Base-by-base conservation (phyloP, 1,140 invertebrate genomes). In the Neelides sp. region DNA sequence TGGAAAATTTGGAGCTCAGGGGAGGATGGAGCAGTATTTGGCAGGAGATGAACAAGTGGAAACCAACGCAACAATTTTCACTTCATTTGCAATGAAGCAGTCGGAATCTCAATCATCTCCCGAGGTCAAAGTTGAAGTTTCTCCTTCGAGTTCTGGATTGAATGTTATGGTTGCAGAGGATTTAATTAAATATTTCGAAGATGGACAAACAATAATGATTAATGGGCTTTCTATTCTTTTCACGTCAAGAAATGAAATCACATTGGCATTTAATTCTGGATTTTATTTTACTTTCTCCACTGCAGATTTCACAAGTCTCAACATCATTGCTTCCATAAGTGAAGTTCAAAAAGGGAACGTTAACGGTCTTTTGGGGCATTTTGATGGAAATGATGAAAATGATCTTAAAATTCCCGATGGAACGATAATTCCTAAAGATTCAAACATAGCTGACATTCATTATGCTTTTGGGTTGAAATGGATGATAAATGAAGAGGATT, bases 11-110 rank as follows among this genome's bases (percentile, higher is more conserved):
- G 30, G 30, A 47, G 23, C 36, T 19, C 45, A 47, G 24, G 45
- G 30, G 13, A 34, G 45, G 30, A 47, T 47, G 45, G 45, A 47
- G 20, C 45, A 47, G 45, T 47, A 47, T 20, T 19, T 47, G 7
- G 15, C 3, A n/a, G 12, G 3, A 19, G 10, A 19, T 8, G 34
- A 8, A 15, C 30, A 28, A 23, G 20, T 5, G 13, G 7, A n/a
- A 34, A 47, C 36, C 30, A 19, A 34, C 23, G 45, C 45, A 2
- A 35, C 45, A 3, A 28, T 47, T 4, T 47, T 47, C 19, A 47
- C 45, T 4, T 19, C 15, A 10, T 3, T 47, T 34, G 15, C 45
- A 20, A 34, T 35, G 32, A 34, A 36, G n/a, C n/a, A n/a, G n/a
- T n/a, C n/a, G 24, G 45, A 47, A 24, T 28, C 19, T 35, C 4